Evolutionary conservation across 2,797 vertebrate species (phyloP).

Genomic region (Iguana delicatissima): DNA sequence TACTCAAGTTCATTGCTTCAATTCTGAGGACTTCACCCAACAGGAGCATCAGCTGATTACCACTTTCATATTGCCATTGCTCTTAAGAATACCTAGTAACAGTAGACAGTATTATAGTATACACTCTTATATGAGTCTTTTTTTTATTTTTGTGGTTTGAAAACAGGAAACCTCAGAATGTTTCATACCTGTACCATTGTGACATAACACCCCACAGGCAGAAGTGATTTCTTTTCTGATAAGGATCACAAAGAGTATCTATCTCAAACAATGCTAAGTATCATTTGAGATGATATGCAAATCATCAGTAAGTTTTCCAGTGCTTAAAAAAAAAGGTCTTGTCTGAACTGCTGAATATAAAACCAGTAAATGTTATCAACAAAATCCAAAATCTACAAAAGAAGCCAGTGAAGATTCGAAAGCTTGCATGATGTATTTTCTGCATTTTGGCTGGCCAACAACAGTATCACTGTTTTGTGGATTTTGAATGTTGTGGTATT

Average conservation of each 20-base stretch:
- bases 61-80: neutral
- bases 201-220: neutral
- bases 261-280: constrained; percentile 1
- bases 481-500: no score
- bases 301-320: neutral
- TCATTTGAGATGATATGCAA: neutral
- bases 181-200: neutral
- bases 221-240: neutral
- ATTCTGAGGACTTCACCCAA: neutral
- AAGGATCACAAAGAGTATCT: neutral
- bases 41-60: neutral
- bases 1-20: neutral
- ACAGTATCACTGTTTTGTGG: no score
- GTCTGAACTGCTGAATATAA: neutral
- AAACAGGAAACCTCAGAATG: neutral
- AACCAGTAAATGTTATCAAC: neutral
- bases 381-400: no score
- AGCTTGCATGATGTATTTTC: no score
- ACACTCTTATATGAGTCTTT: neutral
- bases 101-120: neutral
- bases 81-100: neutral
- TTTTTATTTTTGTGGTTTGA: constrained; percentile 3
- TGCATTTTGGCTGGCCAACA: no score
- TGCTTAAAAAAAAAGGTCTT: neutral
- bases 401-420: no score